phyloP scores from a whole-genome alignment of 2,113 vertebrate species.

The Alligator mississippiensis region DNA sequence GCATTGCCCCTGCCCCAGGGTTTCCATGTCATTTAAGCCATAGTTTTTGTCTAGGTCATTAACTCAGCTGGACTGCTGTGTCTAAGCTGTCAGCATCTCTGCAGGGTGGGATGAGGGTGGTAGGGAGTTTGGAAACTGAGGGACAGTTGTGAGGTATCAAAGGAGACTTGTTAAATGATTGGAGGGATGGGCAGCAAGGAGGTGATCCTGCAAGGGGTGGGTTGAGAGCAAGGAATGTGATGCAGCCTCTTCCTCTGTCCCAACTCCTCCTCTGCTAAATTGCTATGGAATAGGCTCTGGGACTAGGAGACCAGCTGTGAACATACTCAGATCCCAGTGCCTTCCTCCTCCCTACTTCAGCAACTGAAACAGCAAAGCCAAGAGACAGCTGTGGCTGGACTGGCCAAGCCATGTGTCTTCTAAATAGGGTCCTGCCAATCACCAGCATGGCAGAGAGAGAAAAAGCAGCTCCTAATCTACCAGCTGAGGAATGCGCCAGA shows the following conservation, averaged over 20 bases:
- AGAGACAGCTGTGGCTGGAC: background rate
- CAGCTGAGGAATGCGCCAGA: background rate
- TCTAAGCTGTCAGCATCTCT: background rate
- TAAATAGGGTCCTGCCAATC: background rate
- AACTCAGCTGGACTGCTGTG: background rate
- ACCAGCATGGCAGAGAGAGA: background rate
- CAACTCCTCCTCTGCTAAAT: background rate
- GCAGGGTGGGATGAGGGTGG: background rate
- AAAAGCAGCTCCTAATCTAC: background rate
- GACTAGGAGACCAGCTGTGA: background rate
- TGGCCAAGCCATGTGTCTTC: background rate
- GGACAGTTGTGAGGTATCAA: background rate
- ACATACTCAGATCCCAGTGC: background rate
- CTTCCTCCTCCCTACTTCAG: background rate
- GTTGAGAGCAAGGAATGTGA: background rate
- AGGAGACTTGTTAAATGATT: background rate
- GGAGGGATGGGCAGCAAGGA: background rate
- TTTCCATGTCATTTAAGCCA: background rate
- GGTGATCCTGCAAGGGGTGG: background rate
- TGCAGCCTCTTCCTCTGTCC: background rate
- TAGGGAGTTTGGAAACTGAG: background rate
- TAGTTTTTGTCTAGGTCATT: background rate
- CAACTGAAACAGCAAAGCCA: background rate
- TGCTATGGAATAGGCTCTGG: background rate
- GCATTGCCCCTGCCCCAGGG: background rate